A percentile compares a stretch with the other conserved stretches of the same genome.
phyloP scores from a whole-genome alignment of 2,888 invertebrate species.

The Caenorhabditis macrosperma region DNA sequence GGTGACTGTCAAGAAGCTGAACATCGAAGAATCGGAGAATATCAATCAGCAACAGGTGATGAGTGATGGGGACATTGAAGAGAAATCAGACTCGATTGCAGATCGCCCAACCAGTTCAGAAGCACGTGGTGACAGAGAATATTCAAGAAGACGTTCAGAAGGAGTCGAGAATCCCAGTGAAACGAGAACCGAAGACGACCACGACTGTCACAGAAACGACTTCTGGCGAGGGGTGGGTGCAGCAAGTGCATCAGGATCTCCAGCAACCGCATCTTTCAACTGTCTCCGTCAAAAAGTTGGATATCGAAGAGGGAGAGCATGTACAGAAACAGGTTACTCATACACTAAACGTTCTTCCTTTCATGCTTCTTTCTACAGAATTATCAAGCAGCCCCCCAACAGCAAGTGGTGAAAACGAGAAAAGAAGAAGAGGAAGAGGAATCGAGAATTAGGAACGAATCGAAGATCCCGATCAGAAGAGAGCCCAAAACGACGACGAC shows the following conservation, averaged over 20 bases:
- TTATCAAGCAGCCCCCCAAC: conserved; percentile 17
- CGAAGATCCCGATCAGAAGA: conserved; percentile 52
- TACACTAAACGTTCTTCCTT: no score
- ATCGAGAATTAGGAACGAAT: conserved; percentile 36
- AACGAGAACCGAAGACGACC: conserved; percentile 42
- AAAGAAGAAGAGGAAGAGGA: conserved; percentile 45
- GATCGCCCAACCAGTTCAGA: conserved; percentile 32
- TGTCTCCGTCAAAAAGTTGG: conserved; percentile 23
- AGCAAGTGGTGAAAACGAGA: conserved; percentile 8
- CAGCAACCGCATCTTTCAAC: conserved; percentile 48
- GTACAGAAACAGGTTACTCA: not conserved
- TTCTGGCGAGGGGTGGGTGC: conserved; percentile 59
- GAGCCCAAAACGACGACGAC: conserved; percentile 52
- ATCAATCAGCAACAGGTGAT: conserved; percentile 31
- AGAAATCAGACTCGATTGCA: not conserved
- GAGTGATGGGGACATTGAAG: not conserved
- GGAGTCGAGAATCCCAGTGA: conserved; percentile 49
- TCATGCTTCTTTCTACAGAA: not conserved
- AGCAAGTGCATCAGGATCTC: conserved; percentile 58
- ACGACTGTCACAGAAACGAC: conserved; percentile 54
- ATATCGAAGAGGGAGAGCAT: conserved; percentile 19
- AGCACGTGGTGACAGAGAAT: conserved; percentile 36
- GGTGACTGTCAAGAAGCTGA: conserved; percentile 49
- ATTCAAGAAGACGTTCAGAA: conserved; percentile 36
- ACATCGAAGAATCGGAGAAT: conserved; percentile 49